phyloP scores from a whole-genome alignment of 2,888 invertebrate genomes.

The Sabellastarte sp. region DNA sequence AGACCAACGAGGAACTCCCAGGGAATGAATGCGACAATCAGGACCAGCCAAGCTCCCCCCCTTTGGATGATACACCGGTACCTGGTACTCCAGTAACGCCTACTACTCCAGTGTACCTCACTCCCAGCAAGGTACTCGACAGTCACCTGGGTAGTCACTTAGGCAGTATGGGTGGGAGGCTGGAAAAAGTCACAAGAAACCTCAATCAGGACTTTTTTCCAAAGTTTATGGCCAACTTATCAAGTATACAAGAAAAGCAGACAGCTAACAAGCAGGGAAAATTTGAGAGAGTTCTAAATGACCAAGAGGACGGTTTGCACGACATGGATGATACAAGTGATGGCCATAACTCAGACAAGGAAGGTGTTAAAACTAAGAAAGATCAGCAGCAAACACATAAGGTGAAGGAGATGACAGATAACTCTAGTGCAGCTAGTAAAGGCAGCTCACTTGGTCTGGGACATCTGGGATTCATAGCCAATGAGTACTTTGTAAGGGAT shows the following conservation, averaged over 20 bases:
- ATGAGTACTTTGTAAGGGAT: slow-evolving; percentile 47
- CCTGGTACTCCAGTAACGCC: neutral
- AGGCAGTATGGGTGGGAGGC: neutral
- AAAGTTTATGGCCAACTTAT: too few relatives aligned
- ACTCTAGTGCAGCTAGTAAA: slow-evolving; percentile 3
- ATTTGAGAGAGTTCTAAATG: too few relatives aligned
- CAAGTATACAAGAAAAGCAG: too few relatives aligned
- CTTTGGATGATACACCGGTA: too few relatives aligned
- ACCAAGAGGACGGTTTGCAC: too few relatives aligned
- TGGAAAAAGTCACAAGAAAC: neutral
- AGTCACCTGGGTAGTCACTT: too few relatives aligned
- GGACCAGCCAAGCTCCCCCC: too few relatives aligned
- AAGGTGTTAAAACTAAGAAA: neutral
- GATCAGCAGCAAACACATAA: neutral
- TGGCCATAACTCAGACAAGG: neutral
- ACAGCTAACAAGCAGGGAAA: too few relatives aligned
- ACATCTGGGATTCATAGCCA: slow-evolving; percentile 44
- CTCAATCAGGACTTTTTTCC: neutral
- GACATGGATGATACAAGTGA: neutral
- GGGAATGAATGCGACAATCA: neutral
- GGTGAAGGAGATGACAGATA: neutral
- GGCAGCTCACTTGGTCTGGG: too few relatives aligned
- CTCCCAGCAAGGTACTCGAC: neutral
- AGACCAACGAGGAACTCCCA: neutral
- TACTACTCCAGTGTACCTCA: neutral